A percentile compares a stretch with the other conserved stretches of the same genome.
Conservation (phyloP, 1,140 invertebrate genomes). For the Hycleus phaleratus region DNA sequence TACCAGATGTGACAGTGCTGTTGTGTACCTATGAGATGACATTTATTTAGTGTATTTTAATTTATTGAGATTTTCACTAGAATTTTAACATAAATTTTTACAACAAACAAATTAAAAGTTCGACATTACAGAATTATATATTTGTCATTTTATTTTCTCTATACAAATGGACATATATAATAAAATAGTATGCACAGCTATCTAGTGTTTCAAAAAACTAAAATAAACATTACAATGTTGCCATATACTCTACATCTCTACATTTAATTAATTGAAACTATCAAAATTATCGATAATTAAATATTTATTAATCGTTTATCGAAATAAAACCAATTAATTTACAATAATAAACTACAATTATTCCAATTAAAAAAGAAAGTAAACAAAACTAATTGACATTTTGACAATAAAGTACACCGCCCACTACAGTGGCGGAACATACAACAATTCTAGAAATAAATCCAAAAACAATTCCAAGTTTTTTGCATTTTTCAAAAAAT, state of each 20-base stretch:
- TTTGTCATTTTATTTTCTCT: background rate
- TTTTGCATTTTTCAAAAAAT: too few relatives aligned
- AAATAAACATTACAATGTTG: constrained; percentile 8
- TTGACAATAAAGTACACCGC: too few relatives aligned
- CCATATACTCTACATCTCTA: background rate
- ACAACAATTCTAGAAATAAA: too few relatives aligned
- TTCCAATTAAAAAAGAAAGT: too few relatives aligned
- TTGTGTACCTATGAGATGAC: constrained; percentile 7
- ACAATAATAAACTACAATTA: too few relatives aligned
- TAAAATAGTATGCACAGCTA: constrained; percentile 9
- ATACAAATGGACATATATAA: background rate
- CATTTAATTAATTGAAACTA: too few relatives aligned
- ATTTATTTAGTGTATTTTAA: background rate
- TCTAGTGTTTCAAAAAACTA: constrained; percentile 10
- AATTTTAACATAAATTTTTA: background rate
- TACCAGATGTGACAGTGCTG: constrained; percentile 16
- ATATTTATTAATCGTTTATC: too few relatives aligned
- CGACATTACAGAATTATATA: background rate
- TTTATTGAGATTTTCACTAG: background rate
- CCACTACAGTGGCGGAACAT: too few relatives aligned
- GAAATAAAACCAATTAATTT: too few relatives aligned
- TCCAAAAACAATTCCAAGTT: too few relatives aligned
- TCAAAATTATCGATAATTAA: too few relatives aligned
- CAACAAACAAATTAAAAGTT: background rate
- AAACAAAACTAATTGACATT: too few relatives aligned